A percentile compares a stretch with the other conserved stretches of the same genome.
These are phyloP conservation scores for Electrona antarctica DNA, from an alignment of 2,113 vertebrate species.

Conservation along the genomic window DNA sequence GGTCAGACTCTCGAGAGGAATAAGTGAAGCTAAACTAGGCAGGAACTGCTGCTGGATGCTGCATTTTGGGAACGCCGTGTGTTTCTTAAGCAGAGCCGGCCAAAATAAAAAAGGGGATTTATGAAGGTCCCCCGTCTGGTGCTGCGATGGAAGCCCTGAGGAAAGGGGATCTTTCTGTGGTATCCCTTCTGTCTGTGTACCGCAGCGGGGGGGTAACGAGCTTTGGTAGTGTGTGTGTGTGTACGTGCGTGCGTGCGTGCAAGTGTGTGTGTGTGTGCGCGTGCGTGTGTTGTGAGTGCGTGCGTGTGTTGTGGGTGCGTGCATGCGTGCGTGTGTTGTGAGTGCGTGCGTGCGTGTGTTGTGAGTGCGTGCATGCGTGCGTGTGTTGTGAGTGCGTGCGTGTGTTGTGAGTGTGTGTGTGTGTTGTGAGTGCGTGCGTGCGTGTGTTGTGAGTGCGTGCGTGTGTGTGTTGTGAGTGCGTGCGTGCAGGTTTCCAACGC, in stretches of 20 bases:
- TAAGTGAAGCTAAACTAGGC: background rate
- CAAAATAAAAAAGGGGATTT: constrained; percentile 9
- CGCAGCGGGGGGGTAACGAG: constrained; percentile 34
- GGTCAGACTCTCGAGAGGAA: background rate
- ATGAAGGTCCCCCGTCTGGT: constrained; percentile 1
- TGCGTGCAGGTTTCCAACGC: constrained; percentile 10
- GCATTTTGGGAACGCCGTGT: background rate
- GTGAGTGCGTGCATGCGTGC: background rate
- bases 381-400: constrained; percentile 10
- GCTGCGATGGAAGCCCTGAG: constrained; percentile 19
- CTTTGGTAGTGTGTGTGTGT: constrained; percentile 28
- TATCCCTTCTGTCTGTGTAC: constrained; percentile 18
- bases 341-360: too few species aligned
- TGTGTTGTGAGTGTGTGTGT: constrained; percentile 10
- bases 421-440: too few species aligned
- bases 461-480: too few species aligned
- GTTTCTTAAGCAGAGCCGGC: constrained; percentile 1
- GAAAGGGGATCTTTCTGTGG: constrained; percentile 30
- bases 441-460: too few species aligned
- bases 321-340: too few species aligned
- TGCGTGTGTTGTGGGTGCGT: too few species aligned
- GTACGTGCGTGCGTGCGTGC: too few species aligned
- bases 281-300: too few species aligned
- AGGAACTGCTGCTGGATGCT: background rate
- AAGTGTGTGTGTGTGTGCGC: too few species aligned